Percentiles rank a stretch among this genome's conserved stretches.
Evolutionary conservation across 2,797 vertebrate genomes (phyloP).

Genomic region (Phoxinus dragarum): DNA sequence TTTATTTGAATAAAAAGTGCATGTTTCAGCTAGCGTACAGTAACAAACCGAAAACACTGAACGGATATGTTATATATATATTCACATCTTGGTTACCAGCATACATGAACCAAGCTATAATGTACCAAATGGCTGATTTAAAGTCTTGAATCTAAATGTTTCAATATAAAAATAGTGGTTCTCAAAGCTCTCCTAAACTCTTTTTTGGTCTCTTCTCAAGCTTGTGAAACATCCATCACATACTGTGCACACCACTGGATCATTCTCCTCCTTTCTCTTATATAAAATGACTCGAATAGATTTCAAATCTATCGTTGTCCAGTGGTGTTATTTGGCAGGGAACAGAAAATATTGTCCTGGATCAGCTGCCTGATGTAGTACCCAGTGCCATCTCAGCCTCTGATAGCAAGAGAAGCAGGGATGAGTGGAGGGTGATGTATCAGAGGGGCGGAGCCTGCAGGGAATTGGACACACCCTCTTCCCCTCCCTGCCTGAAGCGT

Average conservation of each 20-base stretch:
- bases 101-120: conserved; percentile 80
- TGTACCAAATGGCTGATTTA: conserved; percentile 68
- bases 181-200: conserved; percentile 64
- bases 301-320: conserved; percentile 63
- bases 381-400: conserved; percentile 50
- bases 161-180: conserved; percentile 31
- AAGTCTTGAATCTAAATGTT: conserved; percentile 43
- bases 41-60: conserved; percentile 68
- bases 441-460: conserved; percentile 36
- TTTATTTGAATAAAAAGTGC: conserved; percentile 87
- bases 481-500: conserved; percentile 33
- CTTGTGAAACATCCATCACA: conserved; percentile 28
- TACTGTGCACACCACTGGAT: conserved; percentile 56
- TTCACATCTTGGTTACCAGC: conserved; percentile 84
- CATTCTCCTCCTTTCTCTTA: conserved; percentile 44
- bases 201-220: conserved; percentile 51
- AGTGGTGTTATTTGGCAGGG: conserved; percentile 65
- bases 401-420: conserved; percentile 44
- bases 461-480: conserved; percentile 22
- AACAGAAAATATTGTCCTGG: conserved; percentile 55
- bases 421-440: conserved; percentile 17
- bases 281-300: conserved; percentile 57
- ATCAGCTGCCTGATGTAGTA: conserved; percentile 64
- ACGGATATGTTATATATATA: conserved; percentile 75
- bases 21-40: conserved; percentile 78